Evolutionary conservation across 1,140 invertebrate genomes (phyloP), one percentile per base, ranked within the genome.

Genomic region (Zophobas morio): DNA sequence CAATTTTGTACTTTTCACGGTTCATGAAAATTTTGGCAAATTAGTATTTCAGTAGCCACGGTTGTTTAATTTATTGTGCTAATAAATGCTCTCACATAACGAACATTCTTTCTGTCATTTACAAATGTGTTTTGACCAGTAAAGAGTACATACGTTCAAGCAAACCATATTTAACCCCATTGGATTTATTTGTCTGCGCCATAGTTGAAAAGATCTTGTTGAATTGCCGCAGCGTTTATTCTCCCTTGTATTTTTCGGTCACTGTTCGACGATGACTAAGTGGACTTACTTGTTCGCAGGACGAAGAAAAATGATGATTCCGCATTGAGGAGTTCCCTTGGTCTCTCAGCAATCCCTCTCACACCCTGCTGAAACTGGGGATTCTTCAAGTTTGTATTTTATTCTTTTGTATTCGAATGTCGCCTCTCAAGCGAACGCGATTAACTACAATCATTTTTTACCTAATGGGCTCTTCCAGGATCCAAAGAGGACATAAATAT

Each of bases 251-350:
- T 83, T 83, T 84, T 84, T 85, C 81, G 82, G 83, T 84, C 84
- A 84, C 78, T 79, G 80, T 81, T 81, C 82, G 84, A 84, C 85
- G 82, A 85, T 86, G 86, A 87, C 86, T 87, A 87, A 87, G 86
- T 87, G 86, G 85, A 86, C 85, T 87, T 87, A 84, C 85, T 87
- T 87, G 86, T 87, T 87, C 84, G 80, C 78, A 76, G 79, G 86
- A 87, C 86, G 84, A 85, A 87, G 86, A 87, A 84, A 86, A 87
- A 87, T 87, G 84, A 86, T 85, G 83, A 86, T 85, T 86, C 82
- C 82, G 83, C 84, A 84, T 83, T 84, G 82, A 84, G 81, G 82
- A 84, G 82, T 84, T 83, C 81, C 82, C 80, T 70, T 76, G 82
- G 81, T 83, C 81, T 81, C 81, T 75, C 78, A 66, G 80, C 81